Conservation (phyloP, 2,888 invertebrate species). For the Liodrosophila aerea region DNA sequence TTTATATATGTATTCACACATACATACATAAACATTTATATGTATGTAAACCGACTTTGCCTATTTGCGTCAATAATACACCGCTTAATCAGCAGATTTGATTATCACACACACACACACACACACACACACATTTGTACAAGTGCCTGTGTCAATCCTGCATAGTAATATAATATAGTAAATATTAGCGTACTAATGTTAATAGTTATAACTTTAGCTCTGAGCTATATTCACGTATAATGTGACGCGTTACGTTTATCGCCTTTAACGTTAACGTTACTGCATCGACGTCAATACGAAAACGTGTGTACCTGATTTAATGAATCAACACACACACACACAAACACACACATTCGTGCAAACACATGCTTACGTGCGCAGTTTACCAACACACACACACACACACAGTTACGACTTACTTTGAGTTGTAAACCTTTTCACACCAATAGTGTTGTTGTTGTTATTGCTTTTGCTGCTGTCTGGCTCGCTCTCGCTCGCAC, state of each 20-base stretch:
- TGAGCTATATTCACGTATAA: too few relatives aligned
- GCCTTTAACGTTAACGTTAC: conserved; percentile 9
- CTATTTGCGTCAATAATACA: conserved; percentile 54
- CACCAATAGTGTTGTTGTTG: conserved; percentile 52
- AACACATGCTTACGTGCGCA: conserved; percentile 2
- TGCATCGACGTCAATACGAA: conserved; percentile 33
- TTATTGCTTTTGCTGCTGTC: conserved; percentile 39
- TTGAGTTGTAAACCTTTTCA: conserved; percentile 78
- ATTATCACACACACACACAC: conserved; percentile 16
- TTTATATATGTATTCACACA: neutral
- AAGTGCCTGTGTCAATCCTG: too few relatives aligned
- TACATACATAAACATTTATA: conserved; percentile 9
- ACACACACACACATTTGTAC: conserved; percentile 8
- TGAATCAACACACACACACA: conserved; percentile 53
- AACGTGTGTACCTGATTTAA: conserved; percentile 57
- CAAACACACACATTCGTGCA: neutral
- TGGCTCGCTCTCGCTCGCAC: conserved; percentile 48
- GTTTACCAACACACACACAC: too few relatives aligned
- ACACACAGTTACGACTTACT: conserved; percentile 72
- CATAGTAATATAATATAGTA: too few relatives aligned
- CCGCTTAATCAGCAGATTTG: neutral
- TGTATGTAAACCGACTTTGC: neutral
- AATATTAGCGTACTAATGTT: too few relatives aligned
- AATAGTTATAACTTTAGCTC: too few relatives aligned
- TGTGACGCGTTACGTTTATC: too few relatives aligned